Evolutionary conservation across 2,797 vertebrate species (phyloP).

Genomic region (Chelidonichthys spinosus): DNA sequence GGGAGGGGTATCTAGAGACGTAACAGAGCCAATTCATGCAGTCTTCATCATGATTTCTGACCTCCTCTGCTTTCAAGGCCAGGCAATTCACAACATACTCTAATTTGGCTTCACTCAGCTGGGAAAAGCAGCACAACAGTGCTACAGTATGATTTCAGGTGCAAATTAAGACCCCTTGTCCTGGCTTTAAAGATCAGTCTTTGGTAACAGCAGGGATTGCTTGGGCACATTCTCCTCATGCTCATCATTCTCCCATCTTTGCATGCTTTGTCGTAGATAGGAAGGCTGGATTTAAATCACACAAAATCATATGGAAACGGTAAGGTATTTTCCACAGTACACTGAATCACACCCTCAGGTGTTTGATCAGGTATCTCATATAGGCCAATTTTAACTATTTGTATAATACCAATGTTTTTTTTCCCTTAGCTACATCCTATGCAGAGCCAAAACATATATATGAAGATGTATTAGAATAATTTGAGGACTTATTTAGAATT

Average conservation of each 20-base stretch:
- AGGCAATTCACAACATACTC: not conserved
- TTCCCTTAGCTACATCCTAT: not conserved
- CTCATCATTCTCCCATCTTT: not conserved
- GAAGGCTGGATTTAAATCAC: not conserved
- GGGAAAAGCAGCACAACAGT: not conserved
- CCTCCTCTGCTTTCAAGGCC: slow-evolving; percentile 1
- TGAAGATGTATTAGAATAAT: slow-evolving; percentile 3
- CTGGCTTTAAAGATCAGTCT: slow-evolving; percentile 1
- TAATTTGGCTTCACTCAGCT: not conserved
- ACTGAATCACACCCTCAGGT: not conserved
- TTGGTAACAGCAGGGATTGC: not conserved
- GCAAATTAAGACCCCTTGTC: not conserved
- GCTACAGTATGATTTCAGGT: not conserved
- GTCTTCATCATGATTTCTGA: not conserved
- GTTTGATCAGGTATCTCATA: not conserved
- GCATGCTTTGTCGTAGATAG: not conserved
- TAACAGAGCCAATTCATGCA: not conserved
- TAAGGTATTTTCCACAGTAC: not conserved
- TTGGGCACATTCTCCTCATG: not conserved
- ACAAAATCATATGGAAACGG: not conserved
- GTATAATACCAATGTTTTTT: not conserved
- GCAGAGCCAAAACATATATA: not conserved
- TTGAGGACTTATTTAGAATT: slow-evolving; percentile 8
- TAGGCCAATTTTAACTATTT: not conserved
- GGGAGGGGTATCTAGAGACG: not conserved